Evolutionary conservation across 2,113 vertebrate species (phyloP), one percentile per base, ranked within the genome.

Genomic region (Cricetomys ansorgei): DNA sequence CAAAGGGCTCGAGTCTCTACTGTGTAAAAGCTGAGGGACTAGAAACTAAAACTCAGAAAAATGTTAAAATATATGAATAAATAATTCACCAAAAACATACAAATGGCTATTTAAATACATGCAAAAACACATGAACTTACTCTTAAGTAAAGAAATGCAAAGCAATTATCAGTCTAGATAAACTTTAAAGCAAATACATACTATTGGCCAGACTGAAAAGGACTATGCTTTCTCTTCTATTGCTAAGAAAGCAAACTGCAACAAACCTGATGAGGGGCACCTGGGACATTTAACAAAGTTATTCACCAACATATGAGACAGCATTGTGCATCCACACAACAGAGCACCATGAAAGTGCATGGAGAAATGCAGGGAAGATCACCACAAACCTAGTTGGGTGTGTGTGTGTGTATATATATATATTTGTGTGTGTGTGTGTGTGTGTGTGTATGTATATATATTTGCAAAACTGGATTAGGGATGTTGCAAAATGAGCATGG

Each of bases 1-100:
- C 31, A 50, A 57, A 94, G 21, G 23, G 27, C 40, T 64, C 59
- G 84, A 86, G 65, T 37, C 13, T 19, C 70, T 50, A 64, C 55
- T 59, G 21, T 29, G 29, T 27, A 86, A 73, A 92, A 87, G 87
- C 23, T 19, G 37, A 91, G 27, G 27, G 31, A 50, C 65, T 92
- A 69, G 81, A 29, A n/a, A 90, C 6, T 5, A 83, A 92, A 96
- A 48, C 1, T 16, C 48, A 43, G 72, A 77, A 96, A 93, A 77
- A 55, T 62, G 10, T 1, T 81, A 62, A 89, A 94, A 62, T 7
- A 89, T 29, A 85, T 37, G 34, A 94, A 37, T 37, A 93, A 5
- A 84, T 23, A 84, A 84, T 65, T 83, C 0, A 65, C 50, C 31
- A 77, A 88, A 94, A 85, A 85, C 10, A 40, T 53, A 93, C 7